These are phyloP conservation scores for Lethenteron camtschaticum DNA, from an alignment of 2,113 vertebrate genomes.

Conservation along the genomic window DNA sequence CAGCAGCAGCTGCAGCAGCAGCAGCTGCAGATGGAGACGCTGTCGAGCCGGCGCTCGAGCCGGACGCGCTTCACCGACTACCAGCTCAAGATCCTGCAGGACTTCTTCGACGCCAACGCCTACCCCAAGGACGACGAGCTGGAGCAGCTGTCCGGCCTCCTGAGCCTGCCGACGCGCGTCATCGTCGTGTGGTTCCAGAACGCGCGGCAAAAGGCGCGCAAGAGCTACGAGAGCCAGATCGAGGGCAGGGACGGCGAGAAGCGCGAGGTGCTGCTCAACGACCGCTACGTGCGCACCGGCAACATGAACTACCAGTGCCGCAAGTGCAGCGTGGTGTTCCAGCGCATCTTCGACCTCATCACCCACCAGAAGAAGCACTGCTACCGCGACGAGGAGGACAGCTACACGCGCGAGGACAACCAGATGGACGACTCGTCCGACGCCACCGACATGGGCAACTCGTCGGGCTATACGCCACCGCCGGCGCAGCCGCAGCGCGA, in stretches of 20 bases:
- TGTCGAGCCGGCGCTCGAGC: slow-evolving; percentile 64
- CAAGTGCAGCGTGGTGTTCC: slow-evolving; percentile 87
- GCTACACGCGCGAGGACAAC: slow-evolving; percentile 45
- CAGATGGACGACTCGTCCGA: slow-evolving; percentile 55
- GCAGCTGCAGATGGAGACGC: slow-evolving; percentile 37
- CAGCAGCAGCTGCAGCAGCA: too few relatives aligned
- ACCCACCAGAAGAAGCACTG: slow-evolving; percentile 92
- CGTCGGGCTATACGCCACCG: slow-evolving; percentile 12
- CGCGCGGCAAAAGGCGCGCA: slow-evolving; percentile 88
- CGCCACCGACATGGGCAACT: slow-evolving; percentile 29
- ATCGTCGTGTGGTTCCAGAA: slow-evolving; percentile 99
- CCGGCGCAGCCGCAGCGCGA: slow-evolving; percentile 9
- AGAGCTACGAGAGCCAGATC: slow-evolving; percentile 87
- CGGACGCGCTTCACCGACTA: slow-evolving; percentile 96
- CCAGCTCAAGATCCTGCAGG: slow-evolving; percentile 87
- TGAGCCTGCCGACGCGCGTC: slow-evolving; percentile 73
- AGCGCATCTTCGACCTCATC: slow-evolving; percentile 90
- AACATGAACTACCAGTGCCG: slow-evolving; percentile 99
- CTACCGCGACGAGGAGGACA: slow-evolving; percentile 94
- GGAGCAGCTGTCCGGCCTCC: slow-evolving; percentile 92
- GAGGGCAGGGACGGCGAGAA: slow-evolving; percentile 73
- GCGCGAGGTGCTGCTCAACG: slow-evolving; percentile 66
- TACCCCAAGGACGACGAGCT: slow-evolving; percentile 99
- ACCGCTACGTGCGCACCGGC: slow-evolving; percentile 79
- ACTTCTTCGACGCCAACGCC: slow-evolving; percentile 97